Conservation (phyloP, 1,140 invertebrate genomes). For the Elymnias hypermnestra region DNA sequence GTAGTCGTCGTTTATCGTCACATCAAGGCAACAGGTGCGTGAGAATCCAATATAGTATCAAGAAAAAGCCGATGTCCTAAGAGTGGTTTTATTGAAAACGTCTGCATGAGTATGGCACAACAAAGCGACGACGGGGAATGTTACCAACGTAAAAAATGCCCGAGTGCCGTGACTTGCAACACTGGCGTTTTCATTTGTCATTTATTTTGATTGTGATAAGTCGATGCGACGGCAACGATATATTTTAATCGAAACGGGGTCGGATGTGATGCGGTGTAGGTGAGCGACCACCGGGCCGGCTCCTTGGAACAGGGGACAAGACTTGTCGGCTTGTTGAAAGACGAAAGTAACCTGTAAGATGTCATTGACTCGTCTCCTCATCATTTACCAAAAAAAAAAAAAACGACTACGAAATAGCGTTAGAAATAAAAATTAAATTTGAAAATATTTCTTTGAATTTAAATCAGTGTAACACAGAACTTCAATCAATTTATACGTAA, state of each 20-base stretch:
- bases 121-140: constrained; percentile 55
- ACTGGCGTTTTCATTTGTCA: constrained; percentile 72
- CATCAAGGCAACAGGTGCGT: constrained; percentile 61
- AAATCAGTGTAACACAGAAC: too few relatives aligned
- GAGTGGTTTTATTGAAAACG: constrained; percentile 65
- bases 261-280: too few relatives aligned
- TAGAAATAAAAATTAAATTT: too few relatives aligned
- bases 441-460: too few relatives aligned
- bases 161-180: constrained; percentile 68
- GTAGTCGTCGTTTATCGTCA: too few relatives aligned
- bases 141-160: constrained; percentile 53
- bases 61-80: constrained; percentile 49
- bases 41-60: constrained; percentile 40
- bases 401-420: too few relatives aligned
- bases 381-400: too few relatives aligned
- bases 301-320: neutral
- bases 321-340: constrained; percentile 1
- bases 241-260: constrained; percentile 71
- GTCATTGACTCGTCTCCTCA: neutral
- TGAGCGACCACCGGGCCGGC: constrained; percentile 31
- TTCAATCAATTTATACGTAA: too few relatives aligned
- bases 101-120: constrained; percentile 49
- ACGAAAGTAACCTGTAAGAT: constrained; percentile 1
- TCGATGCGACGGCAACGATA: constrained; percentile 65
- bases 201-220: constrained; percentile 76